Base-by-base conservation (phyloP, 1,140 invertebrate genomes). In the Dinoponera quadriceps region DNA sequence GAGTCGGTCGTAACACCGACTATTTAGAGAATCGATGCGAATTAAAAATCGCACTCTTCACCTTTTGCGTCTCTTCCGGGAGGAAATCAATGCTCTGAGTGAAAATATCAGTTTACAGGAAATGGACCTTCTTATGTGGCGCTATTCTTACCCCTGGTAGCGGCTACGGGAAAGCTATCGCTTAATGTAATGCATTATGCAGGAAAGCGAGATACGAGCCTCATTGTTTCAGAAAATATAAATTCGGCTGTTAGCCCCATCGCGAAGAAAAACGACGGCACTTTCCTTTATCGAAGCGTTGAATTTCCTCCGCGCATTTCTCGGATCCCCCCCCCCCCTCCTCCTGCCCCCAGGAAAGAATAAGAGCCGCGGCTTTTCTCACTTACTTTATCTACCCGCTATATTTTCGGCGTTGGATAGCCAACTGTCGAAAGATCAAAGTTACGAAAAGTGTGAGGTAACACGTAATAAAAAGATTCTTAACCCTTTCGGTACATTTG, bases 131-230 rank as follows among this genome's bases (percentile, higher is more conserved):
- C 44, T 80, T 80, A 80, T 80, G 55, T 65, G 69, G 57, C 65
- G 29, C 49, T 73, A 83, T 78, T 75, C 57, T 48, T 75, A 81
- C 65, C 83, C 68, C 48, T 33, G 54, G 3, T 13, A 65, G 38
- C 38, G 38, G 9, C 38, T 54, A 49, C 38, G 60, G 57, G 44
- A 51, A 82, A 87, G 49, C 84, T 82, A 90, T 91, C 83, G 54
- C 75, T 77, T 89, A 91, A 92, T 92, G 88, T 54, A 68, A 91
- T 92, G 90, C 85, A 92, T 92, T 87, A 92, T 92, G 89, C 73
- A 92, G 90, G 71, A 85, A 73, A 55, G 38, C 51, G 25, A 71
- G 59, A 74, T 62, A 72, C 74, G 14, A 48, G 33, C 29, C 48
- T 22, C 44, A 48, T 81, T 81, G 63, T 66, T 73, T 66, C 13